Conservation (phyloP, 2,113 vertebrate genomes). For the Stigmatopora nigra region DNA sequence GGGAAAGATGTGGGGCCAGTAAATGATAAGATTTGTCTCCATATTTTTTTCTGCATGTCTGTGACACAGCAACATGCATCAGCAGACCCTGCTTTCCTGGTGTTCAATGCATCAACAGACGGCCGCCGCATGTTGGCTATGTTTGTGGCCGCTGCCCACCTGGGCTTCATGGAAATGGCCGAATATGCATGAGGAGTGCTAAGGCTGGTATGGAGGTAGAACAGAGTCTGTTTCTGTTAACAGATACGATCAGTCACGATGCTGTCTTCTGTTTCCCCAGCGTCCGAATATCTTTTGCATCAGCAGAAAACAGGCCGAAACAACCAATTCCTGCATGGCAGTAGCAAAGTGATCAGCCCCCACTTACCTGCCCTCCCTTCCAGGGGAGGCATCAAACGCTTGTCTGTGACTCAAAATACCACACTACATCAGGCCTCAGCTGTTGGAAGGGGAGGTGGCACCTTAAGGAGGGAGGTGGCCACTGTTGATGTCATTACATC, state of each 20-base stretch:
- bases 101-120: slow-evolving; percentile 66
- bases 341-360: slow-evolving; percentile 42
- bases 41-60: slow-evolving; percentile 8
- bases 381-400: slow-evolving; percentile 42
- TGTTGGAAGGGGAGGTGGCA: slow-evolving; percentile 35
- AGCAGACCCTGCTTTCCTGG: slow-evolving; percentile 73
- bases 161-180: slow-evolving; percentile 68
- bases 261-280: slow-evolving; percentile 30
- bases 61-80: slow-evolving; percentile 54
- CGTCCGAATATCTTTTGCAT: slow-evolving; percentile 36
- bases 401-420: slow-evolving; percentile 15
- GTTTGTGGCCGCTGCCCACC: slow-evolving; percentile 71
- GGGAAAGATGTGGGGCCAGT: not conserved
- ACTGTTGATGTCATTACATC: slow-evolving; percentile 11
- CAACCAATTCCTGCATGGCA: not conserved
- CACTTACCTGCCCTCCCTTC: slow-evolving; percentile 52
- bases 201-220: slow-evolving; percentile 40
- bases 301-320: slow-evolving; percentile 33
- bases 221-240: not conserved
- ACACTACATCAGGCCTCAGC: not conserved
- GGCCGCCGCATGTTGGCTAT: slow-evolving; percentile 63
- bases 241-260: not conserved
- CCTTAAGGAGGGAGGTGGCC: slow-evolving; percentile 42
- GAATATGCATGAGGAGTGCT: slow-evolving; percentile 57
- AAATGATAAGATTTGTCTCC: not conserved